phyloP scores from a whole-genome alignment of 1,140 invertebrate genomes.

The Drusus annulatus region DNA sequence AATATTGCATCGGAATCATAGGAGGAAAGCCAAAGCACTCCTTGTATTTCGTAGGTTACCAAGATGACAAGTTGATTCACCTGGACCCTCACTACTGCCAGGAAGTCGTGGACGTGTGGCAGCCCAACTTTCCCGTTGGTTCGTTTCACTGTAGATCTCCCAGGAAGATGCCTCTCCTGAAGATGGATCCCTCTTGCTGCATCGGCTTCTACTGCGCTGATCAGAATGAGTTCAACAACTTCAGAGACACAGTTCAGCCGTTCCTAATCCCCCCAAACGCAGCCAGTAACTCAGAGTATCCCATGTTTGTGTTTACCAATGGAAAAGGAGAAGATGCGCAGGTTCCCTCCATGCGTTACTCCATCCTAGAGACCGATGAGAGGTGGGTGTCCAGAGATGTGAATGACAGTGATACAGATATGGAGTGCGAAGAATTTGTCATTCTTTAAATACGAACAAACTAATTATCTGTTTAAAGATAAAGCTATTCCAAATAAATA shows the following conservation, averaged over 20 bases:
- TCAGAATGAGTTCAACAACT: constrained; percentile 83
- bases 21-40: constrained; percentile 93
- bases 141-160: constrained; percentile 91
- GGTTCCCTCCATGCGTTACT: constrained; percentile 70
- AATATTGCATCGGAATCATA: constrained; percentile 91
- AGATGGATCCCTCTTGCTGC: constrained; percentile 95
- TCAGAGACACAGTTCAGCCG: constrained; percentile 79
- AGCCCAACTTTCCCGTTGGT: constrained; percentile 79
- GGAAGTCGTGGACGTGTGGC: constrained; percentile 87
- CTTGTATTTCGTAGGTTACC: constrained; percentile 92
- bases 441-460: constrained; percentile 66
- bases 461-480: background rate
- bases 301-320: constrained; percentile 85
- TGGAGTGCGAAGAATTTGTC: constrained; percentile 84
- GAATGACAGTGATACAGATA: constrained; percentile 75
- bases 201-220: constrained; percentile 91
- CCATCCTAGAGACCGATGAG: constrained; percentile 72
- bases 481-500: background rate
- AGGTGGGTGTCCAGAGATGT: constrained; percentile 68
- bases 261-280: constrained; percentile 74
- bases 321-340: constrained; percentile 77
- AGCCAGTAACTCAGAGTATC: constrained; percentile 78
- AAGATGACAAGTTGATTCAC: constrained; percentile 93
- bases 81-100: constrained; percentile 95
- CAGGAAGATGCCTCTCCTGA: constrained; percentile 87